Evolutionary conservation across 2,113 vertebrate species (phyloP).

Genomic region (Callospermophilus lateralis): DNA sequence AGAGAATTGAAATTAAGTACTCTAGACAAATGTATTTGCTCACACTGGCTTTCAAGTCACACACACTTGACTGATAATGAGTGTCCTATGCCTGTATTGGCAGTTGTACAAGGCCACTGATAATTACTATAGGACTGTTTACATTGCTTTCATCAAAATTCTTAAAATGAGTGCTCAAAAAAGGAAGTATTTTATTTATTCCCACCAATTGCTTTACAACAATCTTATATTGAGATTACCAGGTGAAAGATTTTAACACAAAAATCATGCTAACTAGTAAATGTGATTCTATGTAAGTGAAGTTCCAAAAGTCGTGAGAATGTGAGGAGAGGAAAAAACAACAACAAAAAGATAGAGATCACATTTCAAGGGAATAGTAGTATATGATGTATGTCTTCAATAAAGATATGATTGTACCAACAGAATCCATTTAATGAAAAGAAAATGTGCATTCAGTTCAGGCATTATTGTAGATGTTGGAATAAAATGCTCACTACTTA

Average conservation of each 20-base stretch:
- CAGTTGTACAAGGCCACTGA: background rate
- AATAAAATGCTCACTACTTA: background rate
- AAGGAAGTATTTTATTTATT: background rate
- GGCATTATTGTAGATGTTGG: background rate
- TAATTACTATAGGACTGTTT: background rate
- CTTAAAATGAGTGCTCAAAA: background rate
- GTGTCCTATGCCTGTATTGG: background rate
- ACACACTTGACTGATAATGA: background rate
- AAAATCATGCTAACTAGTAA: background rate
- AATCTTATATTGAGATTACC: background rate
- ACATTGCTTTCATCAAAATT: background rate
- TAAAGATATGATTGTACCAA: background rate
- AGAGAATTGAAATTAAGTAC: slow-evolving; percentile 4
- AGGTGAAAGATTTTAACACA: background rate
- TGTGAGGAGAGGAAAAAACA: slow-evolving; percentile 10
- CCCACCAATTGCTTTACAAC: background rate
- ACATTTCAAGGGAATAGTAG: background rate
- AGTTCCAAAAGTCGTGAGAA: background rate
- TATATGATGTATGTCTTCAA: background rate
- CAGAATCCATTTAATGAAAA: background rate
- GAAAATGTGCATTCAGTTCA: background rate
- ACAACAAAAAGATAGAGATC: background rate
- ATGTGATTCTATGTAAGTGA: background rate
- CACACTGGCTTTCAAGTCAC: background rate
- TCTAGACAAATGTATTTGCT: background rate